Conservation (phyloP, 37 sponge, comb jelly and placozoan genomes). For the Amphimedon queenslandica region DNA sequence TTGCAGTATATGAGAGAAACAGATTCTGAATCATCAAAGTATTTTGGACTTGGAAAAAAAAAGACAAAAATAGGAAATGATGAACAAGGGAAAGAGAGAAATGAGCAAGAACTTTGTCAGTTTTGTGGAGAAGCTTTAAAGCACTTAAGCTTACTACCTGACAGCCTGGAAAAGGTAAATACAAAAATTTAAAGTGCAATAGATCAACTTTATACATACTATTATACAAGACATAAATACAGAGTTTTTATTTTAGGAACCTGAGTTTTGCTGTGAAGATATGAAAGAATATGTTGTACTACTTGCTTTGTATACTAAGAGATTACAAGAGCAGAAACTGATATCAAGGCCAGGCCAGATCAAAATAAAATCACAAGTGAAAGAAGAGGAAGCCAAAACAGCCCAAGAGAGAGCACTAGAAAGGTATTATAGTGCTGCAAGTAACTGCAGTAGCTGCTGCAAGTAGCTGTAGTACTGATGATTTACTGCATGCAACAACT, state of each 20-base stretch:
- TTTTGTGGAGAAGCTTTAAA: not conserved
- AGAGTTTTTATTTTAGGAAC: too few species aligned
- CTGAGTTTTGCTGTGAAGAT: constrained; percentile 32
- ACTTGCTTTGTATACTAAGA: constrained; percentile 30
- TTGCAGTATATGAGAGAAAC: constrained; percentile 57
- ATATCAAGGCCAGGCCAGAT: constrained; percentile 11
- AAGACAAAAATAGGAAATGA: not conserved
- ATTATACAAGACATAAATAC: too few species aligned
- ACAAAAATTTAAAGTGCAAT: too few species aligned
- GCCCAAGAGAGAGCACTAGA: constrained; percentile 43
- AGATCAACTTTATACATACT: too few species aligned
- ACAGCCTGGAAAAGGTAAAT: not conserved
- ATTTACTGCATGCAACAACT: not conserved
- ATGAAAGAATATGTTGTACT: constrained; percentile 34
- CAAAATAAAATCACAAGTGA: constrained; percentile 6
- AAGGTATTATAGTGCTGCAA: constrained; percentile 10
- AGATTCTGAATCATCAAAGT: constrained; percentile 32
- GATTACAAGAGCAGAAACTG: constrained; percentile 14
- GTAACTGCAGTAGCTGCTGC: not conserved
- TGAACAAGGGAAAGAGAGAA: not conserved
- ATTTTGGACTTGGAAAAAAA: constrained; percentile 29
- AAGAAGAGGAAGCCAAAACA: constrained; percentile 2
- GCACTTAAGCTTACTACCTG: not conserved
- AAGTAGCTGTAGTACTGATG: not conserved
- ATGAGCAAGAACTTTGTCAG: not conserved